phyloP scores from a whole-genome alignment of 2,113 vertebrate species.

The Platysteira castanea region DNA sequence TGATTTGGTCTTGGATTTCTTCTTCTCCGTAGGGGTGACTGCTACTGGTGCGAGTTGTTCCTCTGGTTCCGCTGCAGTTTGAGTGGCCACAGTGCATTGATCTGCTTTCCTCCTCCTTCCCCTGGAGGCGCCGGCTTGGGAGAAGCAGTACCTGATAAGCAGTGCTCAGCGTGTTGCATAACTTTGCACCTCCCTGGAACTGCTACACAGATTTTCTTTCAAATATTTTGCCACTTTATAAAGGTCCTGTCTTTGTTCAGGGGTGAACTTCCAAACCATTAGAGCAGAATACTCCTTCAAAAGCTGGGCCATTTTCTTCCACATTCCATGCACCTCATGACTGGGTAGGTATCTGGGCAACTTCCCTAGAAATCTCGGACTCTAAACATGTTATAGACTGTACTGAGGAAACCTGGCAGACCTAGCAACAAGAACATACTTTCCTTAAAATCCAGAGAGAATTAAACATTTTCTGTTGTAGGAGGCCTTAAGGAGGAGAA shows the following conservation, averaged over 20 bases:
- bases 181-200: not conserved
- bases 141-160: not conserved
- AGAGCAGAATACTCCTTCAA: not conserved
- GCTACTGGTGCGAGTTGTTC: not conserved
- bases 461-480: not conserved
- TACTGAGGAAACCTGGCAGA: not conserved
- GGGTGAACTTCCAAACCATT: not conserved
- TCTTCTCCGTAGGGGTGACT: rapidly evolving
- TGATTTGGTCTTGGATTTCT: not conserved
- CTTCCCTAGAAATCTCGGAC: not conserved
- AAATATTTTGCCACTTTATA: not conserved
- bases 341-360: no score
- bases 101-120: not conserved
- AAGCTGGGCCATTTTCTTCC: not conserved
- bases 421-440: not conserved
- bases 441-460: not conserved
- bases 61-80: no score
- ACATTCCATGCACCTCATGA: not conserved
- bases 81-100: rapidly evolving
- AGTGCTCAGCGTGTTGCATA: not conserved
- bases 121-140: not conserved
- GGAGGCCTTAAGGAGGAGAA: not conserved
- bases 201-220: not conserved
- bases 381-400: not conserved
- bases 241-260: not conserved